Evolutionary conservation across 2,888 invertebrate genomes (phyloP), one percentile per base, ranked within the genome.

Genomic region (Periphyllus acericola): DNA sequence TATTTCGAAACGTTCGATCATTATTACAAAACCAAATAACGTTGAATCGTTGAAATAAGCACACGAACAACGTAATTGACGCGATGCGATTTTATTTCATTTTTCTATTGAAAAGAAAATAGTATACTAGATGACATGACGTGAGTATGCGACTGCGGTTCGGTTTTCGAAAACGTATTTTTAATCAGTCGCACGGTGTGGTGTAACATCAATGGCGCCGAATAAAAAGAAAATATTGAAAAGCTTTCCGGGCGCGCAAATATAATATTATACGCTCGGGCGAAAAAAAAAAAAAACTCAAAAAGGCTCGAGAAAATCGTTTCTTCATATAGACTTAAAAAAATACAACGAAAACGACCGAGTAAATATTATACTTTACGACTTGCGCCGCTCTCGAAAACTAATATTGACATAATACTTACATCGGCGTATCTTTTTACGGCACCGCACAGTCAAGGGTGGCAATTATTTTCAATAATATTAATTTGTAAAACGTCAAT

Each of bases 361-460:
- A 85, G 76, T 78, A 85, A 85, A 85, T 68, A 84, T 78, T 68
- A 84, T 78, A 78, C 76, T 78, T 85, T 68, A 78, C 46, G 83
- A 84, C 60, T 84, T 32, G 66, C 66, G 66, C 66, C 83, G 74
- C 66, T 66, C 68, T 76, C 46, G 46, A 78, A 85, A 46, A 85
- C 76, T 25, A 85, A 85, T 83, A 83, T 83, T 83, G 83, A 75
- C 83, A 60, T 29, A 75, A 75, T 68, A 85, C 78, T 85, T 78
- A 76, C 68, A 78, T 78, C 46, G 76, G 84, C 76, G 68, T 78
- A 34, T 78, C 55, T 76, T 60, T 78, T 46, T 78, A 68, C 32
- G 25, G 21, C 14, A 17, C 0, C 21, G 14, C 25, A 34, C 78
- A n/a, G 32, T 21, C 52, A 29, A 85, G 52, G 9, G 68, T 34